A percentile compares a stretch with the other conserved stretches of the same genome.
Conservation (phyloP, 2,113 vertebrate species). For the Lophius piscatorius region DNA sequence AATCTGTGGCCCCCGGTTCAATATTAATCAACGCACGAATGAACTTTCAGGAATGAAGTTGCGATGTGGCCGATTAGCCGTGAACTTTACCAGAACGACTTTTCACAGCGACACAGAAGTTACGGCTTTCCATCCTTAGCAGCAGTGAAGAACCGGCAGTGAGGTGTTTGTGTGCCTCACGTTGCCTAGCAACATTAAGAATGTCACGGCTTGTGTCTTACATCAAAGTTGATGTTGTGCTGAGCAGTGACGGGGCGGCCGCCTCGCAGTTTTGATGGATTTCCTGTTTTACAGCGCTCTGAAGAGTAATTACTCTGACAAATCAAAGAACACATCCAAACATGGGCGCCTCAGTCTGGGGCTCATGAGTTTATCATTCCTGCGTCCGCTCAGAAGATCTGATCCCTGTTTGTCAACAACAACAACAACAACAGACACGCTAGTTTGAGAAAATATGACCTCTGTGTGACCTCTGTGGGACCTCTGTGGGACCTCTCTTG, state of each 20-base stretch:
- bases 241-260: neutral
- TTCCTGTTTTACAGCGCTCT: neutral
- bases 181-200: neutral
- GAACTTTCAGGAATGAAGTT: no score
- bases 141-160: no score
- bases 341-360: neutral
- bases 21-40: no score
- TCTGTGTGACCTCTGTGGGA: no score
- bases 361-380: neutral
- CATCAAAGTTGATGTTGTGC: neutral
- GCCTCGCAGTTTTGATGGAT: neutral
- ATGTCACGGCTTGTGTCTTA: neutral
- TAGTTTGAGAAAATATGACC: no score
- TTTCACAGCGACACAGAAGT: no score
- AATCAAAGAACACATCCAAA: neutral
- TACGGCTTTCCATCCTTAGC: no score
- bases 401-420: no score
- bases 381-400: neutral
- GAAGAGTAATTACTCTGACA: constrained; percentile 4
- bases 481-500: no score
- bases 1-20: no score
- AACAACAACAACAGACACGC: no score
- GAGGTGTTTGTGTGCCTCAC: neutral
- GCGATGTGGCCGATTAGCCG: no score
- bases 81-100: neutral